Evolutionary conservation across 2,797 vertebrate genomes (phyloP).

Genomic region (Melanotaenia boesemani): DNA sequence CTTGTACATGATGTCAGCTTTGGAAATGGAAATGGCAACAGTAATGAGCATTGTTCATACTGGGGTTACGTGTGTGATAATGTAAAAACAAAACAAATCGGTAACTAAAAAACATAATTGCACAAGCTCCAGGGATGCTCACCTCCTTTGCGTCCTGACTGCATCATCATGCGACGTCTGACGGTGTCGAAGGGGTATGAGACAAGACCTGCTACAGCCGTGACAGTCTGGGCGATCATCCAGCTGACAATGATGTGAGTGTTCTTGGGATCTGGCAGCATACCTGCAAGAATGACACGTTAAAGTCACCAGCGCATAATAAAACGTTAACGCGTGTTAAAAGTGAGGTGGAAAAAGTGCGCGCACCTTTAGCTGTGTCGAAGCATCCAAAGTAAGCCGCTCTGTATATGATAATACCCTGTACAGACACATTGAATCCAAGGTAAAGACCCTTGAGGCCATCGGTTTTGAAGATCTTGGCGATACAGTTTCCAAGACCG

Average conservation of each 20-base stretch:
- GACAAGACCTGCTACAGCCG: conserved; percentile 91
- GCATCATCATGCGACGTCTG: conserved; percentile 99
- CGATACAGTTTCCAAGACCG: conserved; percentile 92
- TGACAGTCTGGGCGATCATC: conserved; percentile 99
- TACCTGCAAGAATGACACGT: conserved; percentile 82
- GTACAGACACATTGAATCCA: conserved; percentile 97
- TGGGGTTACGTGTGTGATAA: conserved; percentile 7
- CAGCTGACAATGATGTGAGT: conserved; percentile 96
- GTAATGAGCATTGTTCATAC: neutral
- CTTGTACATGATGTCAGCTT: conserved; percentile 99
- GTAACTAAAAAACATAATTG: no score
- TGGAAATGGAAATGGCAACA: conserved; percentile 42
- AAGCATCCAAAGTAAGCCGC: conserved; percentile 98
- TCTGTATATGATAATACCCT: conserved; percentile 99
- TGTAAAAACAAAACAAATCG: neutral
- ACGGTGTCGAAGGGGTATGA: conserved; percentile 99
- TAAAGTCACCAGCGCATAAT: neutral
- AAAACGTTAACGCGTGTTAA: neutral
- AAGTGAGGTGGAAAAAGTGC: neutral
- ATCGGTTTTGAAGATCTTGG: conserved; percentile 94
- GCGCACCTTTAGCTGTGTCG: conserved; percentile 96
- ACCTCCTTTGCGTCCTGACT: conserved; percentile 98
- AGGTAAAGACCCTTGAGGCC: conserved; percentile 94
- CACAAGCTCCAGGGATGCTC: conserved; percentile 56
- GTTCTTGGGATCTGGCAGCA: conserved; percentile 99